phyloP scores from a whole-genome alignment of 2,888 invertebrate genomes.

The Mamestra brassicae region DNA sequence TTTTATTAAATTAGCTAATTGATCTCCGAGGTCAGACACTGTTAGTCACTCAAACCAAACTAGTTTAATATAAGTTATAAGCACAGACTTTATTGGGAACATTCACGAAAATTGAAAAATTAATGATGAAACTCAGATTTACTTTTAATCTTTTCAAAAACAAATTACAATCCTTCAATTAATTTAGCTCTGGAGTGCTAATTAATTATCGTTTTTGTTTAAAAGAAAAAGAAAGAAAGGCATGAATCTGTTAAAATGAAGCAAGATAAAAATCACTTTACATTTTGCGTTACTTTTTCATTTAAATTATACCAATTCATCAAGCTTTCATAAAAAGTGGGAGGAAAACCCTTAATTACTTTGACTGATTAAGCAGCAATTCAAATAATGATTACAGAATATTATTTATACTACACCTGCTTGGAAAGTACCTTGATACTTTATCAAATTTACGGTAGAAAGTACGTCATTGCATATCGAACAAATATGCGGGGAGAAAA shows the following conservation, averaged over 20 bases:
- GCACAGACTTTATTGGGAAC: neutral
- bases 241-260: constrained; percentile 13
- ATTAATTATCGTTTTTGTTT: constrained; percentile 38
- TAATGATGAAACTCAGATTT: neutral
- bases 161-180: constrained; percentile 9
- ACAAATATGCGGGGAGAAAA: no score
- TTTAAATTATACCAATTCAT: constrained; percentile 40
- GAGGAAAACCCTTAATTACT: constrained; percentile 15
- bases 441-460: no score
- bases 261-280: constrained; percentile 36
- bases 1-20: constrained; percentile 46
- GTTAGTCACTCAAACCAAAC: constrained; percentile 16
- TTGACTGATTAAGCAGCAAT: neutral
- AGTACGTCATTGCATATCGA: no score
- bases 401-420: no score
- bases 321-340: constrained; percentile 20
- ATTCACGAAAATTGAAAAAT: neutral
- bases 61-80: constrained; percentile 11
- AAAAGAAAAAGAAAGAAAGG: constrained; percentile 7
- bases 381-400: constrained; percentile 23
- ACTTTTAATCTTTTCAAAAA: neutral
- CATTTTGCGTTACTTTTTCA: constrained; percentile 32
- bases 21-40: constrained; percentile 18
- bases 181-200: neutral
- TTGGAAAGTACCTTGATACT: no score